Evolutionary conservation across 2,113 vertebrate genomes (phyloP).

Genomic region (Phoenicopterus ruber): DNA sequence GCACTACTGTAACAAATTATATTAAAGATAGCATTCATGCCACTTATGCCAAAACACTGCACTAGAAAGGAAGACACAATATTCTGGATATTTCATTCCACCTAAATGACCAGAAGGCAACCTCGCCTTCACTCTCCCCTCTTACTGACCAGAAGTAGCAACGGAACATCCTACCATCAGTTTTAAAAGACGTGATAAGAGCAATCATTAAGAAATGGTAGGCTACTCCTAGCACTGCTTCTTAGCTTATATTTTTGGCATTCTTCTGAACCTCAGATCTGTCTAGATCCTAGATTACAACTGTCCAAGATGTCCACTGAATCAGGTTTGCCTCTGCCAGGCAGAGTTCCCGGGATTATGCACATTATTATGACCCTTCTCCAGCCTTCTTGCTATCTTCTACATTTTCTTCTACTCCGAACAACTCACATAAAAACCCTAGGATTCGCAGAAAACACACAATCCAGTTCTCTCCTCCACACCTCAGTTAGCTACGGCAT

Average conservation of each 20-base stretch:
- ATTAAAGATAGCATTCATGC: not conserved
- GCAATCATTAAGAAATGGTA: not conserved
- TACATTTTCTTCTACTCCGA: not conserved
- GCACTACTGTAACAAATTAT: not conserved
- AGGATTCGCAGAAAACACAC: constrained; percentile 6
- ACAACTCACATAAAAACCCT: not conserved
- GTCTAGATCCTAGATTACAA: not conserved
- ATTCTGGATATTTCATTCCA: constrained; percentile 1
- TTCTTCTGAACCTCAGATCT: not conserved
- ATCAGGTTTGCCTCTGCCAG: not conserved
- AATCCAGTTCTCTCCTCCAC: not conserved
- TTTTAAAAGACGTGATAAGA: constrained; percentile 14
- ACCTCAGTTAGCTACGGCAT: not conserved
- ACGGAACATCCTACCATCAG: not conserved
- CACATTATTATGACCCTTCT: not conserved
- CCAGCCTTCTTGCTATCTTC: not conserved
- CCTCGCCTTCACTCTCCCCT: not conserved
- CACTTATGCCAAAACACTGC: not conserved
- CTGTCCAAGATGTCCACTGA: not conserved
- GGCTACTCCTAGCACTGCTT: not conserved
- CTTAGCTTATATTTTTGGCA: not conserved
- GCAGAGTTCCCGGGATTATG: not conserved
- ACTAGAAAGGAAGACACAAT: not conserved
- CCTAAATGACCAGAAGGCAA: not conserved
- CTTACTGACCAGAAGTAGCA: not conserved